phyloP scores from a whole-genome alignment of 2,797 vertebrate species.

The Leptoclinus maculatus region DNA sequence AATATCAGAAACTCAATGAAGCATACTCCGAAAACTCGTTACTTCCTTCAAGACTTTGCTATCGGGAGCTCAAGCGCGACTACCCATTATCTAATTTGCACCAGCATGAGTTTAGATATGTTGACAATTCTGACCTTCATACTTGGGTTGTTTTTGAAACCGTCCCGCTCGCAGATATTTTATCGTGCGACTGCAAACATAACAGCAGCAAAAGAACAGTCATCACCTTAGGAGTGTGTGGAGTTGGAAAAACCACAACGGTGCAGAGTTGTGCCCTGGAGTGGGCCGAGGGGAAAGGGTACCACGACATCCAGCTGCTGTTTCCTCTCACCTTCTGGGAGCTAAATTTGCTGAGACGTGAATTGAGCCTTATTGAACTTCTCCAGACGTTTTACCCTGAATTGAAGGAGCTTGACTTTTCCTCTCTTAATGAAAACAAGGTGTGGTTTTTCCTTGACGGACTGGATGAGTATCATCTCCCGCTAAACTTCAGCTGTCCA shows the following conservation, averaged over 20 bases:
- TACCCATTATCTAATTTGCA: neutral
- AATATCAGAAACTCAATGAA: conserved; percentile 39
- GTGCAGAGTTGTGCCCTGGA: conserved; percentile 48
- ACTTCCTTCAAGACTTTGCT: conserved; percentile 32
- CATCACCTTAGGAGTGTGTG: conserved; percentile 56
- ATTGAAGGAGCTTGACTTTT: conserved; percentile 16
- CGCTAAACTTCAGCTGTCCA: conserved; percentile 29
- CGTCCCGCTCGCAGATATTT: neutral
- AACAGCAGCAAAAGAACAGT: conserved; percentile 21
- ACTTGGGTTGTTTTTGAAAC: rapidly evolving
- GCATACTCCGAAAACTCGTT: neutral
- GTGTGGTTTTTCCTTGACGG: conserved; percentile 68
- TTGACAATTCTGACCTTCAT: conserved; percentile 22
- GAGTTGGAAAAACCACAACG: conserved; percentile 64
- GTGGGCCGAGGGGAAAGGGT: conserved; percentile 45
- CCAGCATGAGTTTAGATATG: conserved; percentile 40
- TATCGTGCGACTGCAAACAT: conserved; percentile 41
- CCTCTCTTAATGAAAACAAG: conserved; percentile 22
- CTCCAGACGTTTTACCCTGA: conserved; percentile 55
- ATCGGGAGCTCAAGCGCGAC: rapidly evolving
- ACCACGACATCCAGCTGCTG: conserved; percentile 37
- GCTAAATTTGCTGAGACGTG: conserved; percentile 40
- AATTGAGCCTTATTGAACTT: conserved; percentile 51
- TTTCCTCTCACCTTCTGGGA: conserved; percentile 66
- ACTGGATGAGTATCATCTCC: conserved; percentile 47